Percentiles rank a stretch among this genome's conserved stretches.
phyloP scores from a whole-genome alignment of 92 coral and sea anemone genomes.

The Montipora capitata region DNA sequence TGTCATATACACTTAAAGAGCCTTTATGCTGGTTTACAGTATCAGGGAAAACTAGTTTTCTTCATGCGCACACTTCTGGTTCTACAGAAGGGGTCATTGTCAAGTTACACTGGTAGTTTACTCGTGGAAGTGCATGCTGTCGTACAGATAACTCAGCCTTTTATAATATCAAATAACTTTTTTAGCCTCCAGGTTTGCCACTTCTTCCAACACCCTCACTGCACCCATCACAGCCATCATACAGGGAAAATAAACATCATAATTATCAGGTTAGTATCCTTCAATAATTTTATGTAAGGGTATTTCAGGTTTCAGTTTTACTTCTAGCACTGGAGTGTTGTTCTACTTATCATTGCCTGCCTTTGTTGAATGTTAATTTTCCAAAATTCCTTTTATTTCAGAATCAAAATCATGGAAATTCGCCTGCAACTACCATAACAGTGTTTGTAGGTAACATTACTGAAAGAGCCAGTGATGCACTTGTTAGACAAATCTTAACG shows the following conservation, averaged over 20 bases:
- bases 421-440: slow-evolving; percentile 83
- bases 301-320: background rate
- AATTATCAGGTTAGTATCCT: slow-evolving; percentile 38
- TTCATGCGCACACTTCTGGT: too few relatives aligned
- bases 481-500: slow-evolving; percentile 97
- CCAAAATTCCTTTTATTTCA: slow-evolving; percentile 3
- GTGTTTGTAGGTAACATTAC: slow-evolving; percentile 99
- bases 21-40: too few relatives aligned
- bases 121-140: too few relatives aligned
- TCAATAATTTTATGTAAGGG: background rate
- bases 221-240: slow-evolving; percentile 16
- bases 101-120: too few relatives aligned
- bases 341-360: too few relatives aligned
- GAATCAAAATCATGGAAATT: slow-evolving; percentile 53
- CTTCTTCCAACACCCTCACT: slow-evolving; percentile 43
- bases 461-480: slow-evolving; percentile 98
- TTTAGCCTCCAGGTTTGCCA: slow-evolving; percentile 45
- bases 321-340: too few relatives aligned
- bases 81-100: too few relatives aligned
- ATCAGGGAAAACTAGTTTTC: too few relatives aligned
- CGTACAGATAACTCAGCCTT: too few relatives aligned
- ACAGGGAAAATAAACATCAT: slow-evolving; percentile 38
- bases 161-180: background rate
- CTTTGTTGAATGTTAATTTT: background rate
- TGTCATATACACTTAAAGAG: too few relatives aligned